Evolutionary conservation across 2,113 vertebrate species (phyloP), one percentile per base, ranked within the genome.

Genomic region (Megaceryle maxima): DNA sequence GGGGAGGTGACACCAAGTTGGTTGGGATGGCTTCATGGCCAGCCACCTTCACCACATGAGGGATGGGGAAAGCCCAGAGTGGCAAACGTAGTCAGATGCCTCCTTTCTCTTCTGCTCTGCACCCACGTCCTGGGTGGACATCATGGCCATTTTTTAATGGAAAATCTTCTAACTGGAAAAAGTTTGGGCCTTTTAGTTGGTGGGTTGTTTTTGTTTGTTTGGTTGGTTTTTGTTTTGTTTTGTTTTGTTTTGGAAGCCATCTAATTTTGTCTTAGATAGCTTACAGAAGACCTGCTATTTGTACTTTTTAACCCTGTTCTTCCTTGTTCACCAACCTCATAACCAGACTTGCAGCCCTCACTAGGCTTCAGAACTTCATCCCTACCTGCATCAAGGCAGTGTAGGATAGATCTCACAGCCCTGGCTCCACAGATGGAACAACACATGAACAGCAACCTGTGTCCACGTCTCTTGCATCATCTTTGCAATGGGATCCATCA

Each of bases 71-170:
- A 31, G 18, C 29, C 16, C 18, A 4, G 33, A 22, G 7, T 7
- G 14, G 11, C 1, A 5, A 46, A 63, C 6, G 26, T 15, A 56
- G 60, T 55, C 20, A 50, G 21, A 11, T 62, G 20, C 16, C 67
- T 74, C 46, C 67, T 74, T 73, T 29, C 15, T 16, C 9, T 51
- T 68, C 67, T 68, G 44, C 4, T 24, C 46, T 16, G 16, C 0
- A 3, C 21, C 22, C 26, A 14, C 16, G 6, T 63, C 16, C 20
- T 2, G 2, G 19, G 3, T 33, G 31, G 43, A 18, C 1, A 0
- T 6, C 2, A 7, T n/a, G 70, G 17, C 1, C 16, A 10, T 21
- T 81, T 62, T 78, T 37, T 29, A 48, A 62, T 14, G 10, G 33
- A 20, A 77, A 64, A 4, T 4, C 20, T 59, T 25, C 16, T 17